These are phyloP conservation scores for Drosophila koepferae DNA, from an alignment of 2,888 invertebrate genomes.

Conservation along the genomic window DNA sequence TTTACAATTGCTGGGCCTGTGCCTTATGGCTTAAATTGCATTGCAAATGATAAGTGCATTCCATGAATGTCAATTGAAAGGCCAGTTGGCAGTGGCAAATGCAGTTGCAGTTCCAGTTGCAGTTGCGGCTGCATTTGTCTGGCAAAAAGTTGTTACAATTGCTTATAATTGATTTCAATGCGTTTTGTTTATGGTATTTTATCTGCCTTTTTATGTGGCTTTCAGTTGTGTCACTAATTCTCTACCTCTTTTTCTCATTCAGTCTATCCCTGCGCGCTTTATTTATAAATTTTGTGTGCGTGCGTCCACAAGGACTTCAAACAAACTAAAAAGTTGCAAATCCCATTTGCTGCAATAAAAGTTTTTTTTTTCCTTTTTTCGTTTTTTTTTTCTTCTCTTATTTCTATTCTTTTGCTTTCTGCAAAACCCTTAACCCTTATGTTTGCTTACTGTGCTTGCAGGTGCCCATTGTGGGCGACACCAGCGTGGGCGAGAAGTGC, in stretches of 20 bases:
- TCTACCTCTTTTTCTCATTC: neutral
- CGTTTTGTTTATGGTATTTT: slow-evolving; percentile 23
- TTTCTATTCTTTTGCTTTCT: neutral
- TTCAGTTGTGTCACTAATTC: slow-evolving; percentile 12
- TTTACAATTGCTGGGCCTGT: neutral
- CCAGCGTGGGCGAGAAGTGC: slow-evolving; percentile 76
- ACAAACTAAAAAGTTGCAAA: slow-evolving; percentile 16
- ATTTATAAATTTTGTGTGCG: slow-evolving; percentile 38
- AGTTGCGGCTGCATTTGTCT: slow-evolving; percentile 20
- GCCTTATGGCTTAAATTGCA: slow-evolving; percentile 5
- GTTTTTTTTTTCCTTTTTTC: neutral
- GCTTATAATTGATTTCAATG: slow-evolving; percentile 54
- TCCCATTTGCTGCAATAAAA: slow-evolving; percentile 23
- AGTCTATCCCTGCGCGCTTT: neutral
- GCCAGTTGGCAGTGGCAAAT: slow-evolving; percentile 17
- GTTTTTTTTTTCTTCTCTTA: neutral
- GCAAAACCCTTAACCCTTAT: slow-evolving; percentile 17
- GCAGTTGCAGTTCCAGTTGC: slow-evolving; percentile 2
- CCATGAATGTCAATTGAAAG: slow-evolving; percentile 47
- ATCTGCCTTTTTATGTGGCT: slow-evolving; percentile 2
- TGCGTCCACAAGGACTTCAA: slow-evolving; percentile 19
- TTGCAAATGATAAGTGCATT: slow-evolving; percentile 21
- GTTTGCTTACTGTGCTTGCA: slow-evolving; percentile 59
- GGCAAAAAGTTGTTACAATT: slow-evolving; percentile 43
- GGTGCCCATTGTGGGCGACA: slow-evolving; percentile 80